phyloP scores from a whole-genome alignment of 2,888 invertebrate genomes.

The Amblyjoppa fuscipennis region DNA sequence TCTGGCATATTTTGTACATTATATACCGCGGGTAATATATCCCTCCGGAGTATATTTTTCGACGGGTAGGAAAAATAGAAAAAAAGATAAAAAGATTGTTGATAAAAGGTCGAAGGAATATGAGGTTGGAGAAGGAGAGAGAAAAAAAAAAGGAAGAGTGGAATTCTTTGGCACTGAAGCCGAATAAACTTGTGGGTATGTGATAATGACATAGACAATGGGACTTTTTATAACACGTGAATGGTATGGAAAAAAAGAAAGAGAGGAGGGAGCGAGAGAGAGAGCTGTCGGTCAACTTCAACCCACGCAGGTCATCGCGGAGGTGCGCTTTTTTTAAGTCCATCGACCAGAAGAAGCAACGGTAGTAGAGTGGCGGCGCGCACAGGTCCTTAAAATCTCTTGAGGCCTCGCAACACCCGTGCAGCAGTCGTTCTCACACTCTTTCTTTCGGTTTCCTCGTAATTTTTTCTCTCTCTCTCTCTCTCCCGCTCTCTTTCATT shows the following conservation, averaged over 20 bases:
- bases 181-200: conserved; percentile 59
- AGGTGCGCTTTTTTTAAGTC: conserved; percentile 28
- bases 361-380: conserved; percentile 62
- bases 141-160: not conserved
- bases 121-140: conserved; percentile 15
- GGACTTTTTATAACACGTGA: conserved; percentile 60
- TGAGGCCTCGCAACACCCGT: conserved; percentile 40
- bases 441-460: conserved; percentile 33
- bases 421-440: conserved; percentile 61
- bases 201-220: conserved; percentile 68
- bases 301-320: conserved; percentile 62
- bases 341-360: conserved; percentile 47
- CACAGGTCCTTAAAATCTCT: conserved; percentile 59
- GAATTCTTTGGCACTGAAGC: conserved; percentile 23
- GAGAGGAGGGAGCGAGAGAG: conserved; percentile 11
- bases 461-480: not conserved
- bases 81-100: conserved; percentile 56
- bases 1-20: conserved; percentile 28
- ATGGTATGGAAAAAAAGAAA: conserved; percentile 38
- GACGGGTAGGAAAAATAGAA: conserved; percentile 42
- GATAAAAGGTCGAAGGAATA: conserved; percentile 53
- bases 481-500: not conserved
- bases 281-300: conserved; percentile 60
- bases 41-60: conserved; percentile 61
- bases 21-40: conserved; percentile 58